Base-by-base conservation (phyloP, 1,140 invertebrate species). In the Sarcophaga bullata region DNA sequence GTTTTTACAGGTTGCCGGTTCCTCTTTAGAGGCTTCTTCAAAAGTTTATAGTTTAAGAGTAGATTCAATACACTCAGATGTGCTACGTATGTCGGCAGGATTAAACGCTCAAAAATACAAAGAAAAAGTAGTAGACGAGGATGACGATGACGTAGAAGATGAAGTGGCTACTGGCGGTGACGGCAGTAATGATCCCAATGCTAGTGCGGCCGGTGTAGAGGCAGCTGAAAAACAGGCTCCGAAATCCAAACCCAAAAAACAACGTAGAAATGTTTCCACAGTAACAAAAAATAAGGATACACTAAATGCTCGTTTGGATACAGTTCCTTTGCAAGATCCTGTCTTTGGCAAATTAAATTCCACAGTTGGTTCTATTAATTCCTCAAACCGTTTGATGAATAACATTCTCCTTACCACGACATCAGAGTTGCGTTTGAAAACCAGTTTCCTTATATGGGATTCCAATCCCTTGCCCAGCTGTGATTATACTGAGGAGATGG, bases 31-130 rank as follows among this genome's bases (percentile, higher is more conserved):
- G 90, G 95, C 95, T 3, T 94, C 94, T 83, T 92, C 94, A 13
- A 95, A 95, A 87, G 95, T 96, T 68, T 96, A 95, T 88, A 93
- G 93, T 11, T 92, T 92, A 84, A 90, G 95, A 19, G 95, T 96
- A 2, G 95, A 96, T 88, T 92, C 92, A 80, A 92, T 95, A 9
- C 93, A 95, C 85, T 90, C 91, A 25, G 94, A 95, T 80, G 92
- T 94, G 8, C 90, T 95, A 73, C 94, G 95, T 85, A 93, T 95
- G 87, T 91, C 93, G 3, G 92, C 92, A 15, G 93, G 93, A 9
- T 88, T 93, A 6, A 88, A 84, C 84, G 86, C 88, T 0, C 86
- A 87, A 17, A 89, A 86, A 1, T 83, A 87, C 1, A 86, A 84
- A 0, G 84, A 87, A 6, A 84, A 85, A 46, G 84, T 85, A 72